Conservation (phyloP, 2,113 vertebrate species). For the Chaetodon trifascialis region DNA sequence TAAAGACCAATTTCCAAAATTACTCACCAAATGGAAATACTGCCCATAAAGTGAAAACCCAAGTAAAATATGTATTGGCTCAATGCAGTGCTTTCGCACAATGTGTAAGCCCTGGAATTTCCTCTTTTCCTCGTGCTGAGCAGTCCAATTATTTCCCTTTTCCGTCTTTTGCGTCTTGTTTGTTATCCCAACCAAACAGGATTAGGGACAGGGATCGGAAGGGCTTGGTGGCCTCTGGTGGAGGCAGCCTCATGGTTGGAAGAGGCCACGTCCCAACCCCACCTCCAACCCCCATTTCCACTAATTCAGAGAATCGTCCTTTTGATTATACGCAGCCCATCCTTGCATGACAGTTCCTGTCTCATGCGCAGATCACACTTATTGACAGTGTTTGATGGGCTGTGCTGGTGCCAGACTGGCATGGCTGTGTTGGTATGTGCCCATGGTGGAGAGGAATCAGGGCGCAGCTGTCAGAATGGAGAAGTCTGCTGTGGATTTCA, state of each 20-base stretch:
- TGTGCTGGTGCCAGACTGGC: slow-evolving; percentile 49
- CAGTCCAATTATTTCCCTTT: slow-evolving; percentile 39
- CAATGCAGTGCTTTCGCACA: neutral
- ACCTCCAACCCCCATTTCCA: neutral
- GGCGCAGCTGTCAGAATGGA: slow-evolving; percentile 60
- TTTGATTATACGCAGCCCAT: slow-evolving; percentile 10
- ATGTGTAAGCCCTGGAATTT: slow-evolving; percentile 33
- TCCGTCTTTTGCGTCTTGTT: slow-evolving; percentile 51
- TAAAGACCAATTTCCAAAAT: neutral
- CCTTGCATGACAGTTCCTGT: slow-evolving; percentile 29
- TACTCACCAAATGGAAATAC: slow-evolving; percentile 2
- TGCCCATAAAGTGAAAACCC: slow-evolving; percentile 7
- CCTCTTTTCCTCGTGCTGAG: slow-evolving; percentile 33
- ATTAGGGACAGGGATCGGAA: slow-evolving; percentile 44
- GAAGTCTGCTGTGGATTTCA: slow-evolving; percentile 42
- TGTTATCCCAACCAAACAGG: slow-evolving; percentile 51
- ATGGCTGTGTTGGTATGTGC: slow-evolving; percentile 45
- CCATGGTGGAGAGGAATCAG: slow-evolving; percentile 47
- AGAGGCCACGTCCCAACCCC: slow-evolving; percentile 26
- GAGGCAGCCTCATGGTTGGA: slow-evolving; percentile 49
- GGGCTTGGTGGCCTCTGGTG: slow-evolving; percentile 4
- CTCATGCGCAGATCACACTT: slow-evolving; percentile 38
- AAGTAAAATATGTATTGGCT: neutral
- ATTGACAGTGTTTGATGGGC: slow-evolving; percentile 43
- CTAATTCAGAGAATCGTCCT: slow-evolving; percentile 37